phyloP scores from a whole-genome alignment of 23 tunicate species.

The Trididemnum clinides region DNA sequence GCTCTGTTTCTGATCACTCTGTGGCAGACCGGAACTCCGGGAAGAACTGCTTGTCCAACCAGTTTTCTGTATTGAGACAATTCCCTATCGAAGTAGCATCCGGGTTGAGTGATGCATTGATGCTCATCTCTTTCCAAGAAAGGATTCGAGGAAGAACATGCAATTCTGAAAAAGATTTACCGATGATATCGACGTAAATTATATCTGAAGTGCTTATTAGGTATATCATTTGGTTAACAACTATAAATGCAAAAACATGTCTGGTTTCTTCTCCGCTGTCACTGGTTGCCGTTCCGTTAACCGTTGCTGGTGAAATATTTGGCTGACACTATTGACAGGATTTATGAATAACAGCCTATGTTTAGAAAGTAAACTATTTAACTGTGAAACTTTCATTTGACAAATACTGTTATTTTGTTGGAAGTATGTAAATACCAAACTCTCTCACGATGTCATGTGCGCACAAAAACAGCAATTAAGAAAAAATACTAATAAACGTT shows the following conservation, averaged over 20 bases:
- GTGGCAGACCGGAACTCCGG: conserved; percentile 88
- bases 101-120: conserved; percentile 60
- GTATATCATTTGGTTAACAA: neutral
- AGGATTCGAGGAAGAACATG: conserved; percentile 49
- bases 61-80: conserved; percentile 37
- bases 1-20: conserved; percentile 48
- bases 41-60: conserved; percentile 65
- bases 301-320: too few relatives aligned
- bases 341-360: too few relatives aligned
- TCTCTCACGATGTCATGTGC: too few relatives aligned
- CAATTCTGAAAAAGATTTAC: conserved; percentile 28
- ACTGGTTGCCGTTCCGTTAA: too few relatives aligned
- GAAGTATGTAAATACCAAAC: too few relatives aligned
- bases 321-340: too few relatives aligned
- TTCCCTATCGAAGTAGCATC: conserved; percentile 65
- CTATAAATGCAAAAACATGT: too few relatives aligned
- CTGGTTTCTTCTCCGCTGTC: too few relatives aligned
- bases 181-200: neutral
- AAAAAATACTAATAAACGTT: neutral
- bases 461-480: too few relatives aligned
- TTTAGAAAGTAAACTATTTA: too few relatives aligned
- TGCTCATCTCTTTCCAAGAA: conserved; percentile 17
- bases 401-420: too few relatives aligned
- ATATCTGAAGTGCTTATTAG: neutral
- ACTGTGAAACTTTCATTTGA: too few relatives aligned